Evolutionary conservation across 30 jellyfish, hydroid and myxozoan species (phyloP).

Genomic region (Pelagia noctiluca): DNA sequence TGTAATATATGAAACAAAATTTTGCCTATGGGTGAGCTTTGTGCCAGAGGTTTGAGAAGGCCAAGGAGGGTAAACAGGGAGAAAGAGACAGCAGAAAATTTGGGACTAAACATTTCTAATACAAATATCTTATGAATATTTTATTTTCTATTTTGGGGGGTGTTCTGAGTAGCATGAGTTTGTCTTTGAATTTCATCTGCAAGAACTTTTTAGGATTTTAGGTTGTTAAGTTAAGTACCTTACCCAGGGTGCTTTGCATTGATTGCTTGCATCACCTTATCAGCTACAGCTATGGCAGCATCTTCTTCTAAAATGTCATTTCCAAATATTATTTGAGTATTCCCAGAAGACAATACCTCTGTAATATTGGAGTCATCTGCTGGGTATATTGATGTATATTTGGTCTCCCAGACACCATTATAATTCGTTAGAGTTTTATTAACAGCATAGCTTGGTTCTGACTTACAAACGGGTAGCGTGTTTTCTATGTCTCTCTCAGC

Average conservation of each 20-base stretch:
- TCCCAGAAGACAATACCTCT: conserved; percentile 50
- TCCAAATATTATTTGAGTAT: conserved; percentile 81
- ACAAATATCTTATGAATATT: no score
- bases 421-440: conserved; percentile 31
- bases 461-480: conserved; percentile 67
- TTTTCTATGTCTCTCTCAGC: conserved; percentile 63
- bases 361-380: conserved; percentile 79
- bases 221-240: no score
- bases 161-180: no score
- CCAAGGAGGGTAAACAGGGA: no score
- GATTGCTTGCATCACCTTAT: conserved; percentile 63
- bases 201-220: no score
- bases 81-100: no score
- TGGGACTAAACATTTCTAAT: no score
- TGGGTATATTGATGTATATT: conserved; percentile 80
- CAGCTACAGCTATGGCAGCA: conserved; percentile 53
- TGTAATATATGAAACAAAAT: no score
- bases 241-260: conserved; percentile 81
- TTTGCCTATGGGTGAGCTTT: no score
- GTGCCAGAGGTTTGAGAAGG: no score
- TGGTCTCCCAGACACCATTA: conserved; percentile 93
- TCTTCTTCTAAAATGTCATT: conserved; percentile 71
- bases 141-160: no score
- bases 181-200: no score
- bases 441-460: conserved; percentile 76